phyloP scores from a whole-genome alignment of 2,888 invertebrate genomes.

The Saturnia pavonia region DNA sequence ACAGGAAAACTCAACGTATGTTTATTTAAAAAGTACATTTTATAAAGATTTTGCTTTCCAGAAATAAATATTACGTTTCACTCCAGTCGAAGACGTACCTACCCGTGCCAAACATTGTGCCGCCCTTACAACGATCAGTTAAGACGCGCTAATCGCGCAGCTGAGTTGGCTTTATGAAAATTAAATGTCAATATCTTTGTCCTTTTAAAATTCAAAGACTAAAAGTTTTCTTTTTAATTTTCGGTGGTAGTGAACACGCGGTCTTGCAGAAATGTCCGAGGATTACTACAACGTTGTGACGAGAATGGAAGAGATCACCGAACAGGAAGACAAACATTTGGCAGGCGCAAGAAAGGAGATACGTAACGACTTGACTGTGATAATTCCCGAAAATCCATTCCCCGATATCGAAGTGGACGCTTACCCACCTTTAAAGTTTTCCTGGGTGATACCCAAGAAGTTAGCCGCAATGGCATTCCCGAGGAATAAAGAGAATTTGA shows the following conservation, averaged over 20 bases:
- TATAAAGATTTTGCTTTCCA: conserved; percentile 63
- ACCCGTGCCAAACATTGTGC: conserved; percentile 63
- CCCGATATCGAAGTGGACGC: conserved; percentile 77
- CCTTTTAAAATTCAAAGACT: conserved; percentile 28
- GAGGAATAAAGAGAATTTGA: conserved; percentile 81
- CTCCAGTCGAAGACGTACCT: conserved; percentile 59
- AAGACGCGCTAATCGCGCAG: conserved; percentile 49
- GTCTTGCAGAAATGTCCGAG: conserved; percentile 38
- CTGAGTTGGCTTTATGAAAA: conserved; percentile 35
- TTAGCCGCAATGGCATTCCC: conserved; percentile 87
- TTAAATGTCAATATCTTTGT: conserved; percentile 29
- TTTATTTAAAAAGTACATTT: not conserved
- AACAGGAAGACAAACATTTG: conserved; percentile 67
- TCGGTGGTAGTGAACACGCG: conserved; percentile 40
- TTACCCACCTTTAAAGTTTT: conserved; percentile 85
- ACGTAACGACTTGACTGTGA: conserved; percentile 66
- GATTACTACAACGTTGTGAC: conserved; percentile 52
- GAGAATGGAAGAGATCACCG: conserved; percentile 71
- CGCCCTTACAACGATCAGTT: conserved; percentile 60
- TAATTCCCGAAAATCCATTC: conserved; percentile 76
- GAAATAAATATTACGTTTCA: conserved; percentile 76
- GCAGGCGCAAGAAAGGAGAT: conserved; percentile 74
- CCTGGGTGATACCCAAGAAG: conserved; percentile 85
- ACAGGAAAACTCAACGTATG: not conserved
- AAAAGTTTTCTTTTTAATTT: conserved; percentile 38